Evolutionary conservation across 1,140 invertebrate species (phyloP), one percentile per base, ranked within the genome.

Genomic region (Lethrus apterus): DNA sequence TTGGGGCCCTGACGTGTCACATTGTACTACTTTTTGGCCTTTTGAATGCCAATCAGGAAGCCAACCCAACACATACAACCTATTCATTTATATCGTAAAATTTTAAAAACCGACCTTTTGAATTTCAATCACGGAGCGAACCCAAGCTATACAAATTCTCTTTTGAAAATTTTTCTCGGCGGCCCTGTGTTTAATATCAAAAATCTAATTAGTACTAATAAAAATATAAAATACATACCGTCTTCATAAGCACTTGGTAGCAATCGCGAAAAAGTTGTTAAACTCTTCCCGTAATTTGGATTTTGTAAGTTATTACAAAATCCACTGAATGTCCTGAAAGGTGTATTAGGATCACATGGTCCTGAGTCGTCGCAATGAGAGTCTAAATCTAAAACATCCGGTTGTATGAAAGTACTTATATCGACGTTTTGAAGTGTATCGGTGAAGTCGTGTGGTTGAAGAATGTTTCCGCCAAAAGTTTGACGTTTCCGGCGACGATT

Each of bases 261-360:
- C 33, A 95, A 71, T 53, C 93, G 76, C 0, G 88, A 82, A 64
- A 95, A 93, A 0, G 88, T 87, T 0, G 86, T 89, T 47, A 92
- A 70, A 53, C 84, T 84, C 62, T 89, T 88, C 2, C 89, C 93
- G 49, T 85, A 80, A 47, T 78, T 81, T 0, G 92, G 91, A 59
- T 91, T 86, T 8, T 83, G 74, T 4, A 95, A 64, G 64, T 96
- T 96, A 60, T 96, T 97, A 58, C 93, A 97, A 55, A 90, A 83
- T 2, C 92, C 93, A 0, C 85, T 87, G 21, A 83, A 74, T 0
- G 83, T 84, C 51, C 92, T 77, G 68, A 87, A 96, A 0, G 84
- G 86, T 0, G 76, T 76, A 0, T 78, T 82, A 1, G 86, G 76
- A 60, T 96, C 86, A 57, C 93, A 97, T 4, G 77, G 67, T 11